These are phyloP conservation scores for Calliopsis andreniformis DNA, from an alignment of 1,140 invertebrate species.

Conservation along the genomic window DNA sequence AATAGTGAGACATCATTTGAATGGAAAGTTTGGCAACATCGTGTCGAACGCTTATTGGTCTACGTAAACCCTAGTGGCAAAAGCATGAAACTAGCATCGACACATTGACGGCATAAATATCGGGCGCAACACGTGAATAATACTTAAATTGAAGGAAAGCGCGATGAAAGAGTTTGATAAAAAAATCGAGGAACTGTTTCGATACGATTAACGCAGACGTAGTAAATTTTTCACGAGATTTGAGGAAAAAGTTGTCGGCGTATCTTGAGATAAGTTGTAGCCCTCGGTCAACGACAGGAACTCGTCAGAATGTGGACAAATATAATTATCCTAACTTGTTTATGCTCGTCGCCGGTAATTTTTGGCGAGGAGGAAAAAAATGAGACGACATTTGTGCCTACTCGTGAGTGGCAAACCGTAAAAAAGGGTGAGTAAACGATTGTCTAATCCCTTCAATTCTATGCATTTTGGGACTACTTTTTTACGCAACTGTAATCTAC, in stretches of 20 bases:
- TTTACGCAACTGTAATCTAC: constrained; percentile 51
- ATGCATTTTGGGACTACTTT: constrained; percentile 54
- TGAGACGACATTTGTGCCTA: constrained; percentile 81
- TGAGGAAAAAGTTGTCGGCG: background rate
- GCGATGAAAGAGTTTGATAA: constrained; percentile 5
- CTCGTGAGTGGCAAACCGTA: constrained; percentile 84
- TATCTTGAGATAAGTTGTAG: constrained; percentile 14
- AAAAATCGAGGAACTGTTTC: background rate
- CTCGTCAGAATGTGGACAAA: constrained; percentile 49
- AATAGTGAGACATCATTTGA: constrained; percentile 21
- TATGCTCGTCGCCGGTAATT: constrained; percentile 37
- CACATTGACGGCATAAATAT: constrained; percentile 60
- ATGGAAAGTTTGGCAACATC: constrained; percentile 44
- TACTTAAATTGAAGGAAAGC: constrained; percentile 32
- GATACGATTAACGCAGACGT: background rate
- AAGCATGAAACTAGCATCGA: constrained; percentile 37
- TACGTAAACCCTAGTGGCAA: constrained; percentile 29
- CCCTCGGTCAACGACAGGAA: constrained; percentile 21
- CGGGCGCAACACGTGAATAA: constrained; percentile 61
- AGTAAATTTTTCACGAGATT: background rate
- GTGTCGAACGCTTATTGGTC: constrained; percentile 38
- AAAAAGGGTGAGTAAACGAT: constrained; percentile 80
- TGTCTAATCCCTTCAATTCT: background rate
- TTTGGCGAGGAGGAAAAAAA: constrained; percentile 64
- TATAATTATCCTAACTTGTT: constrained; percentile 45